Evolutionary conservation across 2,888 invertebrate species (phyloP).

Genomic region (Trichogramma dendrolimi): DNA sequence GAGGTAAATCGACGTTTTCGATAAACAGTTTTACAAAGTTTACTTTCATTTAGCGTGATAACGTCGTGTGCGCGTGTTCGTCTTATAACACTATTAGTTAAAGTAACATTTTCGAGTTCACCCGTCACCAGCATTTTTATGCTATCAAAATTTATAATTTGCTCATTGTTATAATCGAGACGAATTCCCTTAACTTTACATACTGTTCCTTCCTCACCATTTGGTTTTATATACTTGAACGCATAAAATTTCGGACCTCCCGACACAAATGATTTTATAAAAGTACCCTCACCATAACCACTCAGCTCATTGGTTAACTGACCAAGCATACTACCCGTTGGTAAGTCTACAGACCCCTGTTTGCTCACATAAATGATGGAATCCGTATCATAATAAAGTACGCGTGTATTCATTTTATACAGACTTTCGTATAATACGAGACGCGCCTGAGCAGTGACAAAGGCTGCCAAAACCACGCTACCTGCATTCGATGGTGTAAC

Average conservation of each 20-base stretch:
- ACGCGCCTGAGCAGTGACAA: too few relatives aligned
- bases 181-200: constrained; percentile 13
- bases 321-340: background rate
- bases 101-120: too few relatives aligned
- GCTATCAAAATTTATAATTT: background rate
- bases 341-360: background rate
- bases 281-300: background rate
- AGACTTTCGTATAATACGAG: too few relatives aligned
- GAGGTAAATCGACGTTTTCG: too few relatives aligned
- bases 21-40: too few relatives aligned
- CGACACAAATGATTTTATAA: constrained; percentile 15
- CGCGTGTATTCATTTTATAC: too few relatives aligned
- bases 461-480: constrained; percentile 17
- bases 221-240: constrained; percentile 1
- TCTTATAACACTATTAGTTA: too few relatives aligned
- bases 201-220: constrained; percentile 4
- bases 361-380: too few relatives aligned
- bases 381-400: too few relatives aligned
- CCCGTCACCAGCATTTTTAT: too few relatives aligned
- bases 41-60: too few relatives aligned
- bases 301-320: constrained; percentile 17
- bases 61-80: too few relatives aligned
- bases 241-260: constrained; percentile 20
- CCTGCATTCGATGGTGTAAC: background rate
- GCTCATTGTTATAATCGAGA: background rate